Conservation (phyloP, 2,797 vertebrate genomes). For the Urosaurus nigricauda region DNA sequence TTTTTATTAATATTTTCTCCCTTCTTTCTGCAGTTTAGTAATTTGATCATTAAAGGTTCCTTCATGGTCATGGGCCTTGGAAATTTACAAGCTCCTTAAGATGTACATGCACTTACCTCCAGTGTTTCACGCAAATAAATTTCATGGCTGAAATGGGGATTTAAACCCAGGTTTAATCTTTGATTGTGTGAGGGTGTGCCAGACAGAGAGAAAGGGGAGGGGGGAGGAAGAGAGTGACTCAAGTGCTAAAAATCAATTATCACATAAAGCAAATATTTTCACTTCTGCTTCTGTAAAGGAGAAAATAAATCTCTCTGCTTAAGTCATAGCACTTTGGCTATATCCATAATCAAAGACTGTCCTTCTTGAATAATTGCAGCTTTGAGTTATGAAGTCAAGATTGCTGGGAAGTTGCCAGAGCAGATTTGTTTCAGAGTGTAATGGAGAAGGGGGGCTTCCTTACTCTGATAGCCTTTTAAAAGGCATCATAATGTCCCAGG, state of each 20-base stretch:
- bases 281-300: constrained; percentile 36
- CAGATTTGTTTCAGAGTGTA: constrained; percentile 66
- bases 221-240: not conserved
- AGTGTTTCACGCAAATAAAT: not conserved
- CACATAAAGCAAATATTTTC: constrained; percentile 58
- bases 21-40: not conserved
- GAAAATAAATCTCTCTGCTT: constrained; percentile 58
- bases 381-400: constrained; percentile 63
- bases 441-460: not conserved
- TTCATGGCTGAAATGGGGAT: not conserved
- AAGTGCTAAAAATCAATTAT: constrained; percentile 10
- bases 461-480: constrained; percentile 68
- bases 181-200: not conserved
- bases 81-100: not conserved
- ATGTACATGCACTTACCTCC: not conserved
- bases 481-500: constrained; percentile 62
- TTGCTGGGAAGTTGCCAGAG: constrained; percentile 61
- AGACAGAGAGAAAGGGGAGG: not conserved
- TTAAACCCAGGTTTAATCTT: not conserved
- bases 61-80: not conserved
- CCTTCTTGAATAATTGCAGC: constrained; percentile 64
- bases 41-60: not conserved
- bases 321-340: constrained; percentile 40
- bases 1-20: not conserved
- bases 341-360: constrained; percentile 53